These are phyloP conservation scores for Eupeodes luniger DNA, from an alignment of 2,888 invertebrate genomes.

Conservation along the genomic window DNA sequence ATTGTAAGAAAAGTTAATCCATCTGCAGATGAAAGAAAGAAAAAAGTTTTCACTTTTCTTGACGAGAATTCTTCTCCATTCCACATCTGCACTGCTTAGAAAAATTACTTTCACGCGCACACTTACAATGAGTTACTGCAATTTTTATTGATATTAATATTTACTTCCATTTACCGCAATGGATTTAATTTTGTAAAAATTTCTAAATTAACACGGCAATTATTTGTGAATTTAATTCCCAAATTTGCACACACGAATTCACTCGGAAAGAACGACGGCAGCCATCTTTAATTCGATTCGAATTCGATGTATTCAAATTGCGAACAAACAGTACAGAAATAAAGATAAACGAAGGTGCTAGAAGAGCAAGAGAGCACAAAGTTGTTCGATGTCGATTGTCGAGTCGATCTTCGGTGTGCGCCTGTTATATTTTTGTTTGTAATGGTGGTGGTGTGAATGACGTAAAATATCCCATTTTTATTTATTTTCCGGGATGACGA, in stretches of 20 bases:
- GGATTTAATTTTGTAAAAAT: conserved; percentile 68
- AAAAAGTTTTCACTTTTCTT: conserved; percentile 50
- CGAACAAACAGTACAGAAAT: conserved; percentile 56
- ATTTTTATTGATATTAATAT: conserved; percentile 44
- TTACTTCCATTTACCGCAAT: conserved; percentile 71
- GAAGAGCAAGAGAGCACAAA: conserved; percentile 26
- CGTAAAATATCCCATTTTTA: conserved; percentile 67
- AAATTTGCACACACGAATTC: conserved; percentile 76
- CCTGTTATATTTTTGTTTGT: background rate
- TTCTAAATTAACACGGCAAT: conserved; percentile 66
- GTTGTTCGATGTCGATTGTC: background rate
- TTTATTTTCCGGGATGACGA: conserved; percentile 46
- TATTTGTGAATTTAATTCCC: conserved; percentile 69
- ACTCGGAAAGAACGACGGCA: conserved; percentile 74
- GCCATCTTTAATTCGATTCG: conserved; percentile 74
- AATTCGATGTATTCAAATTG: conserved; percentile 64
- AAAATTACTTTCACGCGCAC: conserved; percentile 36
- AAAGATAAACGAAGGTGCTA: conserved; percentile 49
- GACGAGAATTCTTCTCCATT: conserved; percentile 37
- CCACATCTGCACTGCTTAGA: conserved; percentile 20
- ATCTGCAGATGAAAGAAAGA: conserved; percentile 4
- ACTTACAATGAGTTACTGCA: conserved; percentile 61
- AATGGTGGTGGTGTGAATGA: conserved; percentile 14
- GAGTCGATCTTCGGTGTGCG: background rate
- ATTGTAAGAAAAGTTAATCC: conserved; percentile 23